Percentiles rank a stretch among this genome's conserved stretches.
phyloP scores from a whole-genome alignment of 2,888 invertebrate species.

The Conus canariensis region DNA sequence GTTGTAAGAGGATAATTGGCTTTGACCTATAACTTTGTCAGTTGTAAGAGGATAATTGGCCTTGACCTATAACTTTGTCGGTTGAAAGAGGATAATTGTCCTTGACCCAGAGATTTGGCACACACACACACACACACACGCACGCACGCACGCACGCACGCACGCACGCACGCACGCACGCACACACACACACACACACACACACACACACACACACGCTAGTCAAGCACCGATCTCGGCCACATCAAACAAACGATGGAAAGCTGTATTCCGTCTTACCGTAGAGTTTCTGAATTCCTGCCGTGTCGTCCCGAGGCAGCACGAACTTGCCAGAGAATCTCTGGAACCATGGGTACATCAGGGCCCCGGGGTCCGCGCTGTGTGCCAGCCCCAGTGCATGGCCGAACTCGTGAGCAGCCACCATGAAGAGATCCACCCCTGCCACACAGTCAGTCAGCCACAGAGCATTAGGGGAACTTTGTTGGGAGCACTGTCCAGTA shows the following conservation, averaged over 20 bases:
- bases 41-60: no score
- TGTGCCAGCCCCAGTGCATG: conserved; percentile 77
- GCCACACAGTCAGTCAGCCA: conserved; percentile 23
- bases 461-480: neutral
- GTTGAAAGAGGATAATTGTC: no score
- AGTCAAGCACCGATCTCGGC: neutral
- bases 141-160: neutral
- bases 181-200: conserved; percentile 33
- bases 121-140: neutral
- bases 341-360: conserved; percentile 77
- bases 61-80: no score
- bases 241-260: neutral
- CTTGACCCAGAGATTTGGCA: neutral
- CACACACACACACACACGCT: neutral
- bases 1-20: no score
- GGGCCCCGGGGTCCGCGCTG: conserved; percentile 68
- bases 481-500: neutral
- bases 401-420: conserved; percentile 78
- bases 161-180: conserved; percentile 11
- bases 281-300: conserved; percentile 74
- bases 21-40: no score
- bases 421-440: conserved; percentile 81
- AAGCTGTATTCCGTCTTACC: conserved; percentile 58
- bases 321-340: conserved; percentile 74
- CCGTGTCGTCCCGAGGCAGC: conserved; percentile 72